These are phyloP conservation scores for Spondyliosoma cantharus DNA, from an alignment of 2,797 vertebrate genomes.

Conservation along the genomic window DNA sequence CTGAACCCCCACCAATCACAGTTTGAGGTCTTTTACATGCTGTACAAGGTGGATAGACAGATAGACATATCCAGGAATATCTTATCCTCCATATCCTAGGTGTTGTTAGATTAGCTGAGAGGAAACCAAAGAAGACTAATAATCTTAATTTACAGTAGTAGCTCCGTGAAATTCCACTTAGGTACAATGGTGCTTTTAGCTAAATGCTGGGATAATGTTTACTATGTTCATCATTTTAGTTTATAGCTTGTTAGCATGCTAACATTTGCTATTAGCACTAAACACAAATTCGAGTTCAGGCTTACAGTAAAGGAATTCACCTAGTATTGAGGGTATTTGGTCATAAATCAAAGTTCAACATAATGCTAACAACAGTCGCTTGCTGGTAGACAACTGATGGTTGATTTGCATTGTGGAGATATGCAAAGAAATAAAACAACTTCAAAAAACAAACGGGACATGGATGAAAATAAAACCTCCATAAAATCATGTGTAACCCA, in stretches of 20 bases:
- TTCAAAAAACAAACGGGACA: no score
- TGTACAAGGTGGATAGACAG: background rate
- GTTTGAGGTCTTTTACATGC: background rate
- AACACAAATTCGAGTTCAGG: background rate
- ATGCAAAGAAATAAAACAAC: no score
- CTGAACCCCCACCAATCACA: conserved; percentile 7
- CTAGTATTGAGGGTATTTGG: no score
- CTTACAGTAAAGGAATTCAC: no score
- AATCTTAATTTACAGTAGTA: background rate
- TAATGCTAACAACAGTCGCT: no score
- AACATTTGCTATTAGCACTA: background rate
- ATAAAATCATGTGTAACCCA: no score
- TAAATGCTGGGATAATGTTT: background rate
- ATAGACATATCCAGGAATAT: background rate
- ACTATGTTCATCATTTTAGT: background rate
- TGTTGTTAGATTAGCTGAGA: conserved; percentile 2
- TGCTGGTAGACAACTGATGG: no score
- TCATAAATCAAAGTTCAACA: no score
- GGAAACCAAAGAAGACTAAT: background rate
- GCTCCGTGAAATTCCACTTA: background rate
- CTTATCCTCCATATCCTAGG: no score
- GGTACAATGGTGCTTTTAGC: no score
- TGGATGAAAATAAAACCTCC: no score
- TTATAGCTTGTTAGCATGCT: background rate
- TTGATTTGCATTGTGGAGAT: no score